Evolutionary conservation across 2,113 vertebrate species (phyloP), one percentile per base, ranked within the genome.

Genomic region (Eonycteris spelaea): DNA sequence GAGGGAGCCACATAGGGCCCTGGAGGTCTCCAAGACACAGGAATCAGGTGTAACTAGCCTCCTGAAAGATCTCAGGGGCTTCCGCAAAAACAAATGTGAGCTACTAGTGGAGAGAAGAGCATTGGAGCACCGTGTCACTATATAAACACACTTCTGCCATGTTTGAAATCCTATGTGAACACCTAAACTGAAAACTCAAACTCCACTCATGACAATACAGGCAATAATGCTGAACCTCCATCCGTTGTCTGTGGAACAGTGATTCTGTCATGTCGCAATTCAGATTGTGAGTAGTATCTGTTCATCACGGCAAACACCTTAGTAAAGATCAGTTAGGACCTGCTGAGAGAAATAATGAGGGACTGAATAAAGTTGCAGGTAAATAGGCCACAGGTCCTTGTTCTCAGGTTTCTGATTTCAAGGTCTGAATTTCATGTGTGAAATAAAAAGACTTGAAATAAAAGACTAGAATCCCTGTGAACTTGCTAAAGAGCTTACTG

Each of bases 381-480:
- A 61, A 92, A 70, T 0, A 88, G 48, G 68, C 55, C 84, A 53
- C 35, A 45, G 38, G 86, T 55, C 75, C 45, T 63, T 77, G 82
- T 71, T 78, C 86, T 86, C 11, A 2, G 22, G 24, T 26, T 68
- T 95, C 63, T 70, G 24, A 94, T 21, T 91, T 83, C 61, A 82
- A 95, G 65, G 59, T 90, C 89, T 88, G 40, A 95, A 85, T 65
- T 77, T 65, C 22, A 21, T 26, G 6, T 79, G n/a, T 70, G 38
- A 95, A 84, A 94, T 90, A 51, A 92, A 97, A 92, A n/a, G 28
- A 61, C 6, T n/a, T 92, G 61, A 92, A 90, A 43, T 83, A 85
- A 82, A 88, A 57, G 28, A 48, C 30, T 85, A 61, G 48, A 55
- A 89, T 73, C 28, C 15, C 73, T 79, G n/a, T 13, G 70, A 78